Evolutionary conservation across 2,888 invertebrate species (phyloP), one percentile per base, ranked within the genome.

Genomic region (Mechanitis mazaeus): DNA sequence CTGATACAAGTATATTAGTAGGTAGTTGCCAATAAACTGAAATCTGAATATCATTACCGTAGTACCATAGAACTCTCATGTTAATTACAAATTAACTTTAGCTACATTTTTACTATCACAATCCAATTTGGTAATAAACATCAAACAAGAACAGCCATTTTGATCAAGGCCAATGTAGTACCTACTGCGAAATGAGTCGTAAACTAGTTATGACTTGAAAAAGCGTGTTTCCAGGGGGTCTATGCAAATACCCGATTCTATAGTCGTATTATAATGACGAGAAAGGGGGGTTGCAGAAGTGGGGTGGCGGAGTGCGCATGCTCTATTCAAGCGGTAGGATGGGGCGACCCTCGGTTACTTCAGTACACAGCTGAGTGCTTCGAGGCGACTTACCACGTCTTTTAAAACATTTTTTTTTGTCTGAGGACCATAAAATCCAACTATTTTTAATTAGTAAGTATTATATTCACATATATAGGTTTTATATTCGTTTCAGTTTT

Each of bases 401-500:
- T 60, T 63, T 61, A 56, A 67, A 46, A 38, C 64, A 64, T 69
- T 67, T 69, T 64, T 70, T 68, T 70, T 70, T 70, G 71, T 72
- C 69, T 74, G 76, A 83, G 87, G 86, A 85, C 82, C 77, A 79
- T 80, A 85, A 81, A 85, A 84, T 83, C 88, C 84, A 85, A 81
- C 72, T 76, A 35, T 75, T 78, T 77, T 78, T 77, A 72, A 71
- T 79, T 85, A 87, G 88, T 89, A 78, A 89, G 88, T 88, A 73
- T 20, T 20, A 31, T 9, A 42, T 3, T 42, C 6, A 7, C 7
- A 9, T 42, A 42, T 42, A 9, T 42, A 42, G 42, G 9, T 42
- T 9, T 42, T 42, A 35, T 6, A 35, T 35, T 3, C 42, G 3
- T 42, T 42, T 9, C 3, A 42, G 42, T 7, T 42, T 42, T 42